These are phyloP conservation scores for Dascyllus trimaculatus DNA, from an alignment of 2,113 vertebrate species.

Conservation along the genomic window DNA sequence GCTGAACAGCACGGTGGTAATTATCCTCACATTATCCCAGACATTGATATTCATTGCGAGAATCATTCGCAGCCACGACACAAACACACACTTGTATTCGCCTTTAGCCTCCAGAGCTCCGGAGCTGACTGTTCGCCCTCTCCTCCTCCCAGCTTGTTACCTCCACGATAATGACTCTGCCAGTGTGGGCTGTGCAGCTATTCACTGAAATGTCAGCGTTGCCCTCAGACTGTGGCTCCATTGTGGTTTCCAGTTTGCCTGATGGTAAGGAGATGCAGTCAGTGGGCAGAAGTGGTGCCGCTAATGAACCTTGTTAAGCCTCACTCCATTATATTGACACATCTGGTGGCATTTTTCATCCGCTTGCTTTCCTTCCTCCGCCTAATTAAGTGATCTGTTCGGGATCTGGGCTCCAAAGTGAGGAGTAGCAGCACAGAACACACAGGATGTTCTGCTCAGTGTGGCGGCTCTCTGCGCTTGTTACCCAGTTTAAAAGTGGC, in stretches of 20 bases:
- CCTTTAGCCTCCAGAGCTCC: conserved; percentile 8
- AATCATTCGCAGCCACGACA: conserved; percentile 23
- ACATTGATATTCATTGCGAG: conserved; percentile 31
- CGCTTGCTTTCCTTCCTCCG: not conserved
- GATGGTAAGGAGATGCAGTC: conserved; percentile 34
- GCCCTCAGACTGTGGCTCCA: conserved; percentile 33
- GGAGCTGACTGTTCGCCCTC: not conserved
- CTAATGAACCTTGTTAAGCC: conserved; percentile 50
- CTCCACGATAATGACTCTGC: conserved; percentile 14
- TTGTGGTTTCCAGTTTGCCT: conserved; percentile 42
- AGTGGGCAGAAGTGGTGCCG: conserved; percentile 17
- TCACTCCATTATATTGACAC: conserved; percentile 45
- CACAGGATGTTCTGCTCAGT: not conserved
- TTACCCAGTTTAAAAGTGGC: conserved; percentile 9
- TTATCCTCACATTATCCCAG: conserved; percentile 26
- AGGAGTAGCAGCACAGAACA: not conserved
- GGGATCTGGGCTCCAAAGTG: conserved; percentile 1
- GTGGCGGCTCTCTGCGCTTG: not conserved
- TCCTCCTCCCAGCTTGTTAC: conserved; percentile 15
- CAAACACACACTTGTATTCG: conserved; percentile 27
- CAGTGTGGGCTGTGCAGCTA: conserved; percentile 42
- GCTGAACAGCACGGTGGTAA: conserved; percentile 12
- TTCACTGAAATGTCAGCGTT: conserved; percentile 50
- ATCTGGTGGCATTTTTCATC: conserved; percentile 61
- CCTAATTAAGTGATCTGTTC: conserved; percentile 33